Conservation (phyloP, 2,797 vertebrate genomes). For the Fratercula arctica region DNA sequence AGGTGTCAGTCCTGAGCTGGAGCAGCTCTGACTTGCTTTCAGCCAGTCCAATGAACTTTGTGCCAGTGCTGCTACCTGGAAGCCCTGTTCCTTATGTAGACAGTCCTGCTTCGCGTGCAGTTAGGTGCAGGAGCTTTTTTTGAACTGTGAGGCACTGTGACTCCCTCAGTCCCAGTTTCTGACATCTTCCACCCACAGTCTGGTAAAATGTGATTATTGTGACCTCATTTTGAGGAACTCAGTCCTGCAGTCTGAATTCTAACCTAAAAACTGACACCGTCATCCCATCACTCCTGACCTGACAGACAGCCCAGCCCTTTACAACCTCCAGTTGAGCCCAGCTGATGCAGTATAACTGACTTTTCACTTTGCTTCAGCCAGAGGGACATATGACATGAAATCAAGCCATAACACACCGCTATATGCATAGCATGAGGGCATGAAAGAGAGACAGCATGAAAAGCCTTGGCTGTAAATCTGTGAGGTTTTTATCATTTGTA, state of each 20-base stretch:
- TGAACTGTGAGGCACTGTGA: background rate
- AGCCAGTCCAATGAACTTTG: background rate
- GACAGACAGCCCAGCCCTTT: background rate
- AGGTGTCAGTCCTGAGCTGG: background rate
- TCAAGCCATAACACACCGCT: background rate
- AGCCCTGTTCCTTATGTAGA: background rate
- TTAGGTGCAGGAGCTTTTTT: background rate
- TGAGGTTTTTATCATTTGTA: background rate
- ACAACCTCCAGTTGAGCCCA: background rate
- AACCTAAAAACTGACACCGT: background rate
- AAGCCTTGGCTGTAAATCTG: background rate
- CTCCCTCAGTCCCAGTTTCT: background rate
- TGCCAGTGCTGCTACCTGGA: background rate
- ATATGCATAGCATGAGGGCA: background rate
- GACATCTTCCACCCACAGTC: background rate
- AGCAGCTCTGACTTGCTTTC: background rate
- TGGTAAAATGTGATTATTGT: background rate
- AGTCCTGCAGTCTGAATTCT: background rate
- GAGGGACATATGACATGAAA: fast-evolving
- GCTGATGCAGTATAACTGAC: background rate
- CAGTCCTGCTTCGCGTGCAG: background rate
- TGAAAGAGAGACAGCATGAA: background rate
- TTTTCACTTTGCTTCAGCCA: background rate
- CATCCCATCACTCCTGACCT: background rate
- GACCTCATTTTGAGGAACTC: background rate